A percentile compares a stretch with the other conserved stretches of the same genome.
Evolutionary conservation across 2,888 invertebrate species (phyloP).

Genomic region (Cerastoderma edule): DNA sequence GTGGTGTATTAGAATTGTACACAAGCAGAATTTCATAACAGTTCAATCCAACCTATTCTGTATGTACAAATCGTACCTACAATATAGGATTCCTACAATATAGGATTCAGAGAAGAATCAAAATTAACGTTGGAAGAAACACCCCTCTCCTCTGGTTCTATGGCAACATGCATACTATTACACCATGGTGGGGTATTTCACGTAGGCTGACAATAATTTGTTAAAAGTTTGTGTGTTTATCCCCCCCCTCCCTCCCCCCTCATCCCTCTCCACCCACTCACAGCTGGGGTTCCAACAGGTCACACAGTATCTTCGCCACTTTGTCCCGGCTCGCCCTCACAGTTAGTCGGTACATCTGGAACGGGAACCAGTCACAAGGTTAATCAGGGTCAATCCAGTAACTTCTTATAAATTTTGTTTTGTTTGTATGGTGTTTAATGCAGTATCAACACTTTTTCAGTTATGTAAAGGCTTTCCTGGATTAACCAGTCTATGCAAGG

Average conservation of each 20-base stretch:
- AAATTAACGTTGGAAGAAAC: background rate
- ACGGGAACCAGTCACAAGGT: constrained; percentile 32
- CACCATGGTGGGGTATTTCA: no score
- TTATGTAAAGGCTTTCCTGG: no score
- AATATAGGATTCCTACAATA: background rate
- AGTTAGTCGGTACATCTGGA: constrained; percentile 99
- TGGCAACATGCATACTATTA: background rate
- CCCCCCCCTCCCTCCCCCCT: background rate
- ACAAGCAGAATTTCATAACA: no score
- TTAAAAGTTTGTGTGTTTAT: constrained; percentile 12
- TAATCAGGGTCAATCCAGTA: background rate
- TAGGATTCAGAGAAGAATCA: background rate
- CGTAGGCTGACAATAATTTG: no score
- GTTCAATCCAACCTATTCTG: background rate
- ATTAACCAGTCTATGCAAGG: no score
- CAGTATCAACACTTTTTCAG: no score
- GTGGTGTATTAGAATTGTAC: no score
- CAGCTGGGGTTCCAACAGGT: constrained; percentile 97
- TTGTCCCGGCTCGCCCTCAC: constrained; percentile 98
- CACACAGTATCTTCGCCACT: constrained; percentile 96
- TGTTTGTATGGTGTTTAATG: no score
- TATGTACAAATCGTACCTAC: background rate
- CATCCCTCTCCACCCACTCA: constrained; percentile 82
- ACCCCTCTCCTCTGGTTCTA: background rate
- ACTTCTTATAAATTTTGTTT: no score